These are phyloP conservation scores for Parotocinclus haroldoi DNA, from an alignment of 2,797 vertebrate genomes.

Conservation along the genomic window DNA sequence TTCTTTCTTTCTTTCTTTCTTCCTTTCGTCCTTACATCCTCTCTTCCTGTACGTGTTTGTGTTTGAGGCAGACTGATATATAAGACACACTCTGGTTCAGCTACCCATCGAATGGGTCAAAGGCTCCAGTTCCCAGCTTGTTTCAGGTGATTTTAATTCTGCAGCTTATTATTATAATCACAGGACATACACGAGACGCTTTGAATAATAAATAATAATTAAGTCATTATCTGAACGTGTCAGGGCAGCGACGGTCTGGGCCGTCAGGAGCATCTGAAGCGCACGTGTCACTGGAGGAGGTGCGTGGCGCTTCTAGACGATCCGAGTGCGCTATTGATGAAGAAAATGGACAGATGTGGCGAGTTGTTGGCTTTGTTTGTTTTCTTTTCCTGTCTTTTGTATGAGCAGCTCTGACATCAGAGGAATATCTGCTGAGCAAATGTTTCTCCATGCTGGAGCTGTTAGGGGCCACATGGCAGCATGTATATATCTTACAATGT, in stretches of 20 bases:
- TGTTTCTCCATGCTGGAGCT: conserved; percentile 60
- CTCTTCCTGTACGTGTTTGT: too few species aligned
- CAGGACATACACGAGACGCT: too few species aligned
- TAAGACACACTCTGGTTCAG: too few species aligned
- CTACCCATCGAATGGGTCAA: too few species aligned
- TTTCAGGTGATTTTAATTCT: too few species aligned
- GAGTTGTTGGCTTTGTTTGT: neutral
- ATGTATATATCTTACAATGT: neutral
- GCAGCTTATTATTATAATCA: too few species aligned
- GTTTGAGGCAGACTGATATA: too few species aligned
- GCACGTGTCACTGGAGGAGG: neutral
- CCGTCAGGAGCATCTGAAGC: too few species aligned
- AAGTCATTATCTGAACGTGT: too few species aligned
- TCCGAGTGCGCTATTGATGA: neutral
- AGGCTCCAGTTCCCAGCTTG: too few species aligned
- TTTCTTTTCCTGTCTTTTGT: conserved; percentile 2
- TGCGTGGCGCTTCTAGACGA: neutral
- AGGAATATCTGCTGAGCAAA: conserved; percentile 63
- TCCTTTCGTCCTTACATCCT: neutral
- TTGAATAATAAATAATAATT: too few species aligned
- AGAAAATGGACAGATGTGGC: neutral
- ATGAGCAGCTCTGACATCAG: conserved; percentile 23
- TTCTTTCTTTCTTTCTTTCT: neutral
- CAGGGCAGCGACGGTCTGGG: too few species aligned
- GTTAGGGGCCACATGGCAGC: conserved; percentile 46